Evolutionary conservation across 2,888 invertebrate genomes (phyloP).

Genomic region (Hyposoter didymator): DNA sequence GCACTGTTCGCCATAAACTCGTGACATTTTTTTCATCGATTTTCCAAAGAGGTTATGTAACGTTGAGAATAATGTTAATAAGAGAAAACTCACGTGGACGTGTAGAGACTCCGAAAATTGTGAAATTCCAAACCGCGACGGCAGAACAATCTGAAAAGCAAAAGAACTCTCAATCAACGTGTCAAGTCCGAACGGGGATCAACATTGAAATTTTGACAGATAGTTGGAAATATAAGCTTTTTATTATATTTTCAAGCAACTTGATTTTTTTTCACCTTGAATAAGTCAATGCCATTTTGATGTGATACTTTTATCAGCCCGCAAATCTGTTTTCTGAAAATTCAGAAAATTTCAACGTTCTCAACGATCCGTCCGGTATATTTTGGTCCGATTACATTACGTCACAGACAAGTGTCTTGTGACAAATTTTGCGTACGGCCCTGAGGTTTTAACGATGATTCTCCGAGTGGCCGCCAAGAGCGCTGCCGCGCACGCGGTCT

Average conservation of each 20-base stretch:
- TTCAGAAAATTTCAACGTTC: background rate
- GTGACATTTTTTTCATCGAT: background rate
- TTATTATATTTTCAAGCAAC: background rate
- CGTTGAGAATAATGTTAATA: constrained; percentile 13
- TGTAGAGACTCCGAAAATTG: constrained; percentile 75
- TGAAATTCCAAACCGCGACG: constrained; percentile 71
- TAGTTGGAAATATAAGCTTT: constrained; percentile 4
- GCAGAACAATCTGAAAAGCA: constrained; percentile 75
- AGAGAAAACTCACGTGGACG: constrained; percentile 72
- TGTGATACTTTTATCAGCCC: background rate
- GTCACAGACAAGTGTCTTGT: constrained; percentile 47
- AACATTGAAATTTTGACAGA: constrained; percentile 15
- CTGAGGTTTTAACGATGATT: background rate
- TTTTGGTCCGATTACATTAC: constrained; percentile 60
- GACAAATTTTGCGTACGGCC: constrained; percentile 3
- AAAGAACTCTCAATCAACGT: background rate
- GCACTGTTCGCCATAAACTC: background rate
- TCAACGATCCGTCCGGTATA: constrained; percentile 21
- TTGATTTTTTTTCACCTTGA: constrained; percentile 71
- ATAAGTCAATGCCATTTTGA: constrained; percentile 76
- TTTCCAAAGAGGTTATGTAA: constrained; percentile 71
- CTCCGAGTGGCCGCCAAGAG: background rate
- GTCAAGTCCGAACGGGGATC: background rate
- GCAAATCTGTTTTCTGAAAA: background rate
- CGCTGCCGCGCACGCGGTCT: constrained; percentile 12